Evolutionary conservation across 2,113 vertebrate genomes (phyloP), one percentile per base, ranked within the genome.

Genomic region (Capreolus pygargus): DNA sequence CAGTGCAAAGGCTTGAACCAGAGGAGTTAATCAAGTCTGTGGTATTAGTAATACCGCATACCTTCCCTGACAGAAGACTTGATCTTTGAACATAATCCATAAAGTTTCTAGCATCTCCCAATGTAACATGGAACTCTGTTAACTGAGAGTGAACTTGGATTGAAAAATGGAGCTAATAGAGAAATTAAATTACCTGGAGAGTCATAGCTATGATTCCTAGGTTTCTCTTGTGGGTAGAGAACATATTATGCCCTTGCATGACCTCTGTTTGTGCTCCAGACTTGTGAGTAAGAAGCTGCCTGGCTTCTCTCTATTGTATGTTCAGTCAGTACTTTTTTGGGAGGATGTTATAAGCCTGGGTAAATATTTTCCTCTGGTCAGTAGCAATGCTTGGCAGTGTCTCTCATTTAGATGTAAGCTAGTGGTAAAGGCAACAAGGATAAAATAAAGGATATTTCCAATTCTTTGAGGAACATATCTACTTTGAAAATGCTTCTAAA

Each of bases 401-500:
- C 14, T 36, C 52, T 92, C 27, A 92, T 55, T 54, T 61, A 70
- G 14, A 54, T 6, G 21, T 23, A 50, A 13, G 2, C 39, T 60
- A n/a, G 12, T 89, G 36, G 33, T 74, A 89, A 89, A 60, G 16
- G 86, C 9, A 79, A 60, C 50, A 76, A 50, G 8, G 30, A 70
- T 16, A 70, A 78, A 2, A 45, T 27, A 3, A 91, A 91, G 17
- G 2, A 7, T 58, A 64, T 14, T 60, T 84, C 28, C 28, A 81
- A 54, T 86, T 94, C 47, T 45, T 57, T 3, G 28, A 91, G 54
- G 94, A 90, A 54, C 6, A 43, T 1, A 93, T 3, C 45, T 84
- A 13, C 67, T 89, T 95, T 74, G 45, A 83, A 96, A 94, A 86
- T 88, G 21, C 10, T 89, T 87, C n/a, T 82, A 89, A 74, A 90